These are phyloP conservation scores for Periophthalmus magnuspinnatus DNA, from an alignment of 2,797 vertebrate genomes.

Conservation along the genomic window DNA sequence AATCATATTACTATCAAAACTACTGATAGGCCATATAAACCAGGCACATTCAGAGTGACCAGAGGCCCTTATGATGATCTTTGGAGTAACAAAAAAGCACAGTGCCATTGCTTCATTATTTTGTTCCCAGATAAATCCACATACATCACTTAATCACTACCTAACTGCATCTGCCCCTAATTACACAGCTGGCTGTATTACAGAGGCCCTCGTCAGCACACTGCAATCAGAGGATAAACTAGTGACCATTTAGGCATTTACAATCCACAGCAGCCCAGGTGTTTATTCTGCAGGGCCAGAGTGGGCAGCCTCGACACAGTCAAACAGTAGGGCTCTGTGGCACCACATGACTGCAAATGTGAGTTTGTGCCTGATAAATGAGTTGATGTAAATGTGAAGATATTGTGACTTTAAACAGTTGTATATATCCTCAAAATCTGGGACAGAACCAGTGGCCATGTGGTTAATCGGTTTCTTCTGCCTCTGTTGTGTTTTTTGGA, in stretches of 20 bases:
- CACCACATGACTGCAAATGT: constrained; percentile 15
- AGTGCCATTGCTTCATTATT: constrained; percentile 49
- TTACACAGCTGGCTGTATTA: constrained; percentile 29
- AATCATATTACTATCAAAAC: constrained; percentile 20
- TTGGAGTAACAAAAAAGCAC: constrained; percentile 2
- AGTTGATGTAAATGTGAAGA: neutral
- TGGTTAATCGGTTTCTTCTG: constrained; percentile 64
- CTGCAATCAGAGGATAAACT: constrained; percentile 38
- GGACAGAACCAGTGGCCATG: neutral
- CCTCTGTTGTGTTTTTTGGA: constrained; percentile 38
- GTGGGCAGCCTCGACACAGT: constrained; percentile 39
- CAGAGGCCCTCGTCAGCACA: constrained; percentile 28
- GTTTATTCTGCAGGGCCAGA: constrained; percentile 26
- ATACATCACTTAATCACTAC: constrained; percentile 38
- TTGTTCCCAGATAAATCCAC: constrained; percentile 39
- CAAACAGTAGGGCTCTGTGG: neutral
- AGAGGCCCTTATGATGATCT: constrained; percentile 21
- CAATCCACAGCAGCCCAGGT: constrained; percentile 23
- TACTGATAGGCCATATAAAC: neutral
- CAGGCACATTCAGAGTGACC: neutral
- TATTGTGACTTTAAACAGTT: neutral
- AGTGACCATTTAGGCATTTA: constrained; percentile 34
- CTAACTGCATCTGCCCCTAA: constrained; percentile 26
- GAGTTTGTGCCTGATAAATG: constrained; percentile 5
- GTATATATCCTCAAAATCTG: neutral